Evolutionary conservation across 2,797 vertebrate genomes (phyloP), one percentile per base, ranked within the genome.

Genomic region (Sebastes dallii): DNA sequence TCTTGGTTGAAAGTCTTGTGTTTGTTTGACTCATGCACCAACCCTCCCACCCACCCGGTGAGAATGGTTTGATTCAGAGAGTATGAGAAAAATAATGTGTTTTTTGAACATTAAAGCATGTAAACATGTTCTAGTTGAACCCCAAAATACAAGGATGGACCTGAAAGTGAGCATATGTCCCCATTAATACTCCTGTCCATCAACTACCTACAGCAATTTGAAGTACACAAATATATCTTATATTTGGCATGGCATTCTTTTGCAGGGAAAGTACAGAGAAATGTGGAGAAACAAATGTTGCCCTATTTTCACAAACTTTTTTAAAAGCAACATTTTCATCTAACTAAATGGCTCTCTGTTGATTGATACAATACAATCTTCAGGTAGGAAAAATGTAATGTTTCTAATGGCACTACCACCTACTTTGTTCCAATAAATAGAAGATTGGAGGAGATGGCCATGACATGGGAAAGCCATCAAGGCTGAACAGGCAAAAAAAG

Each of bases 271-370:
- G 39, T 14, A 9, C 60, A 50, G 22, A 54, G 12, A 59, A 29
- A 22, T 50, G 16, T 69, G 8, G 20, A 16, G 39, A 9, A 20
- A 59, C 36, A 29, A 25, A 27, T 22, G 0, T 32, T 10, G 11
- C 4, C 4, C 8, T 18, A 13, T 65, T 50, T 18, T 1, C 16
- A 1, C 16, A n/a, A n/a, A 50, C 5, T 60, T 69, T 69, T 62
- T 59, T 13, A 14, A 74, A 83, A 83, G 27, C n/a, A 14, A 36
- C 6, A 34, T 50, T 75, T 68, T 59, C 3, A 52, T 69, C 55
- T 0, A 50, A 29, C 34, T 71, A 59, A 78, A 77, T 70, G 55
- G 4, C 4, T 24, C 4, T 27, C 39, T 64, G 9, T 56, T 64
- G 42, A 76, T 46, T 55, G 5, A 72, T 54, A 55, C 20, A 59